Evolutionary conservation across 2,113 vertebrate genomes (phyloP).

Genomic region (Cygnus atratus): DNA sequence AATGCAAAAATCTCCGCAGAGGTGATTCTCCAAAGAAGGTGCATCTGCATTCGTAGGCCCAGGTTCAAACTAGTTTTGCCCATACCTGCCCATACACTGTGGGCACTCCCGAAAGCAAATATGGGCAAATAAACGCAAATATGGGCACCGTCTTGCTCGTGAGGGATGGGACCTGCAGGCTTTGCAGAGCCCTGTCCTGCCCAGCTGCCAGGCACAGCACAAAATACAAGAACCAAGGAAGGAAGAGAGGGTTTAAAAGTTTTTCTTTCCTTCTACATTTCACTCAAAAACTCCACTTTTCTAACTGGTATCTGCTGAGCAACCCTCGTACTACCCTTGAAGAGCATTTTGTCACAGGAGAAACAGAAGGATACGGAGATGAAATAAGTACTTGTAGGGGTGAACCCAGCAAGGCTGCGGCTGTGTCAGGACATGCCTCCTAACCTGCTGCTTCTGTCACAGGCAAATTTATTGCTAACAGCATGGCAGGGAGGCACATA

Average conservation of each 20-base stretch:
- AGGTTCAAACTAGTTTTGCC: background rate
- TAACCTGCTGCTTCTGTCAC: background rate
- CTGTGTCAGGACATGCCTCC: background rate
- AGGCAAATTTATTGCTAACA: background rate
- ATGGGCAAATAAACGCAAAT: background rate
- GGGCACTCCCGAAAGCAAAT: background rate
- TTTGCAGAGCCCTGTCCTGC: background rate
- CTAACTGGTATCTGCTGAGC: background rate
- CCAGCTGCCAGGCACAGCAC: background rate
- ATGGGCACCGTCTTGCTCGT: rapidly evolving
- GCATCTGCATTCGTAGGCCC: background rate
- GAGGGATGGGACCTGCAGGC: background rate
- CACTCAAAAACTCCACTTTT: background rate
- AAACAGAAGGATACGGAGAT: background rate
- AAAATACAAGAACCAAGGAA: background rate
- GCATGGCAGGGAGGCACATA: background rate
- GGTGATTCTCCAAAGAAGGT: background rate
- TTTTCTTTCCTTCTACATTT: background rate
- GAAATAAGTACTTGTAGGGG: background rate
- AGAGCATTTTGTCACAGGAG: background rate
- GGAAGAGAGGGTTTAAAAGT: background rate
- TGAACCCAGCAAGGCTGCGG: background rate
- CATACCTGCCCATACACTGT: rapidly evolving
- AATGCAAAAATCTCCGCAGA: background rate
- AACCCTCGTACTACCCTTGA: background rate